Base-by-base conservation (phyloP, 2,113 vertebrate species). In the Raja brachyura region DNA sequence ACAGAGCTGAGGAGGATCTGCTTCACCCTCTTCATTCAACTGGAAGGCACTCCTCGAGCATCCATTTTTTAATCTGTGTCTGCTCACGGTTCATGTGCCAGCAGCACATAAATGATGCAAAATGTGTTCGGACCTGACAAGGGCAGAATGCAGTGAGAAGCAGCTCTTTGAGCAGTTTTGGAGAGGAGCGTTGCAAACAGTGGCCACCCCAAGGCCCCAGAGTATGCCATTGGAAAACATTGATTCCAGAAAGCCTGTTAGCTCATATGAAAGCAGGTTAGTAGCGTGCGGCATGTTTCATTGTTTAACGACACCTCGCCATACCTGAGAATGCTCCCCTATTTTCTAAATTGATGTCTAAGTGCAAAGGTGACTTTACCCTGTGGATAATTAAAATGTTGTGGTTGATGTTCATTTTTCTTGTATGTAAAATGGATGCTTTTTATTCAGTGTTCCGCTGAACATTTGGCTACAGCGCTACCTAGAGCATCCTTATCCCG, bases 111-210 rank as follows among this genome's bases (percentile, higher is more conserved):
- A 48, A 25, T 73, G n/a, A 25, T 74, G 70, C 90, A 13, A 11
- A 25, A 92, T 92, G 88, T 92, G 63, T 66, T 70, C 88, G 33
- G 31, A 92, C 66, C 39, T 73, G 88, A 92, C 66, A 25, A 54
- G 66, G 13, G 39, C 48, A 74, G 90, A 73, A 6, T 73, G 39
- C 68, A 7, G 66, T 28, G 90, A 92, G 39, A 70, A 92, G 68
- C 90, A 92, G n/a, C 66, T 92, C 33, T 73, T 73, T 25, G 66
- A 92, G 16, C 66, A 73, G 90, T 73, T 88, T 88, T 92, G 63
- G 66, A 92, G 54, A 92, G 33, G 63, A n/a, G 63, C 90, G 2
- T 28, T 73, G 48, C 66, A 92, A 13, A 92, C 90, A 48, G 90
- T 54, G 48, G 90, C 90, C 90, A 70, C 31, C 33, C 63, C 88